Base-by-base conservation (phyloP, 2,113 vertebrate genomes). In the Picathartes gymnocephalus region DNA sequence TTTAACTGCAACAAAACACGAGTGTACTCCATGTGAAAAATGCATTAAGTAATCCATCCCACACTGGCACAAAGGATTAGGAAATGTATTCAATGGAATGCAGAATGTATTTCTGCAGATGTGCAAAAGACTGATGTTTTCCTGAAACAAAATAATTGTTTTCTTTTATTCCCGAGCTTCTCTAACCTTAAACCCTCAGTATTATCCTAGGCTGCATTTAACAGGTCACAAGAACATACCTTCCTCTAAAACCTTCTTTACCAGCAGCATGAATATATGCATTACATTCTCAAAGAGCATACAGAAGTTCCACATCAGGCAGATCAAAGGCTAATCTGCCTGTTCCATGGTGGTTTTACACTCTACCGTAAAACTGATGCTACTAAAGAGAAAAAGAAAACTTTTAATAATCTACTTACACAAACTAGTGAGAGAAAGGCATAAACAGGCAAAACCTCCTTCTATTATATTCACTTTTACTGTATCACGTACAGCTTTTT, bases 21-120 rank as follows among this genome's bases (percentile, higher is more conserved):
- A 92, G 50, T 69, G 82, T 76, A 81, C 84, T 96, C 84, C 90
- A 92, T 48, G 50, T 85, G 73, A 66, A 95, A 97, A 96, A 97
- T 57, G 69, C 88, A 96, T 96, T 95, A 98, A 93, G 76, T 54
- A 94, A 96, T 88, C 92, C 84, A 97, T 94, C 93, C 92, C 91
- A 94, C 89, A 95, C 90, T 91, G 93, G 92, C 86, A 96, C 88
- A 96, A 95, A 97, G 73, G 40, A 93, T 61, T 76, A 82, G n/a
- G 19, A 95, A 85, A 88, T 37, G 10, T 30, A 64, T 77, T 90
- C 48, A 39, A 61, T 1, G 8, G 61, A 84, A 85, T 42, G 44
- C 40, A 87, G 35, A 60, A 90, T 39, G 14, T 50, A 72, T 54
- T 92, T 91, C 68, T 81, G 62, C 9, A 25, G 37, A 97, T 88